A percentile compares a stretch with the other conserved stretches of the same genome.
Conservation (phyloP, 1,140 invertebrate species). For the Fopius arisanus region DNA sequence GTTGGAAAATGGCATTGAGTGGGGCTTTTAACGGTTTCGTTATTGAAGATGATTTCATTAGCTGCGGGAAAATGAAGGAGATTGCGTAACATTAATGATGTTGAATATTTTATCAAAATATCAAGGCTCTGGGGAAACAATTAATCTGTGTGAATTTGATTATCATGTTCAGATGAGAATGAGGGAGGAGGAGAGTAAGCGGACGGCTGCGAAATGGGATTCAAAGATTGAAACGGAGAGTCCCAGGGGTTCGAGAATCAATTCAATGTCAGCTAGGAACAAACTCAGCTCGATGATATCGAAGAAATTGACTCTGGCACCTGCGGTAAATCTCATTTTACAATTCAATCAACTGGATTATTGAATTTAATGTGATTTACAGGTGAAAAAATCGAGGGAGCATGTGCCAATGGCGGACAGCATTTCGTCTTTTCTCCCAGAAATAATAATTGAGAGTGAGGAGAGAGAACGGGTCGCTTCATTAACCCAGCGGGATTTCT, state of each 20-base stretch:
- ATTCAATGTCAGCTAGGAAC: slow-evolving; percentile 22
- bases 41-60: neutral
- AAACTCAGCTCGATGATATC: neutral
- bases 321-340: neutral
- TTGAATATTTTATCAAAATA: no score
- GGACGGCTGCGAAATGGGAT: slow-evolving; percentile 43
- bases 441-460: slow-evolving; percentile 71
- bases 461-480: slow-evolving; percentile 69
- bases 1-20: neutral
- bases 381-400: slow-evolving; percentile 20
- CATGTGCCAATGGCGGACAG: slow-evolving; percentile 18
- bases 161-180: slow-evolving; percentile 41
- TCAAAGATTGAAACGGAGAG: slow-evolving; percentile 43
- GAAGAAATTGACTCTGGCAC: slow-evolving; percentile 17
- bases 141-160: neutral
- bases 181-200: slow-evolving; percentile 49
- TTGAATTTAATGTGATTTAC: slow-evolving; percentile 17
- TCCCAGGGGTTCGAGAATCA: slow-evolving; percentile 20
- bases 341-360: neutral
- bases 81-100: neutral
- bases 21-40: neutral
- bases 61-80: neutral
- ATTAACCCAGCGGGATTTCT: slow-evolving; percentile 69
- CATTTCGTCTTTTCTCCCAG: slow-evolving; percentile 67
- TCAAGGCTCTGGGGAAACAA: neutral